Percentiles rank a stretch among this genome's conserved stretches.
Evolutionary conservation across 2,888 invertebrate species (phyloP).

Genomic region (Zhuqinia jingwanae): DNA sequence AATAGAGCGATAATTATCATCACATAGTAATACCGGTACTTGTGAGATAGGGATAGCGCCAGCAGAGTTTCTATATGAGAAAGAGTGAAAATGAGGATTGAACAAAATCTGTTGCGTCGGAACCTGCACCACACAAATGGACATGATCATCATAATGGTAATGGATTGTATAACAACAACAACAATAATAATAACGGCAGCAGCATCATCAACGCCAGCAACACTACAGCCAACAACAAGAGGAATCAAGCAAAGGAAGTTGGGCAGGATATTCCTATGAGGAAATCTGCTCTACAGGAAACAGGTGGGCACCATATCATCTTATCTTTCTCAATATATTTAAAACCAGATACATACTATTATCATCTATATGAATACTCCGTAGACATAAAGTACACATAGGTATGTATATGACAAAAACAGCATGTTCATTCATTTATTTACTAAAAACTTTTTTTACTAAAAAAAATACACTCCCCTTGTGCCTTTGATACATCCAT

Average conservation of each 20-base stretch:
- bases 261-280: conserved; percentile 66
- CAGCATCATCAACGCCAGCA: not conserved
- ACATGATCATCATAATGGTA: conserved; percentile 59
- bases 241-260: conserved; percentile 70
- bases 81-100: conserved; percentile 67
- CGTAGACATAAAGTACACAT: not conserved
- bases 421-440: conserved; percentile 28
- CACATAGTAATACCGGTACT: too few species aligned
- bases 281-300: conserved; percentile 70
- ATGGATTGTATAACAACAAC: conserved; percentile 51
- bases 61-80: conserved; percentile 9
- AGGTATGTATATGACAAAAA: not conserved
- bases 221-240: conserved; percentile 49
- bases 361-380: not conserved
- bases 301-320: conserved; percentile 70
- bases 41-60: not conserved
- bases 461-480: too few species aligned
- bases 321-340: conserved; percentile 22
- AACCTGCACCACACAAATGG: conserved; percentile 49
- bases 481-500: not conserved
- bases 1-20: not conserved
- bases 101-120: conserved; percentile 66
- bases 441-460: not conserved
- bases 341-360: too few species aligned
- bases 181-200: conserved; percentile 37